These are phyloP conservation scores for Coregonus suidteri DNA, from an alignment of 2,797 vertebrate genomes.

Conservation along the genomic window DNA sequence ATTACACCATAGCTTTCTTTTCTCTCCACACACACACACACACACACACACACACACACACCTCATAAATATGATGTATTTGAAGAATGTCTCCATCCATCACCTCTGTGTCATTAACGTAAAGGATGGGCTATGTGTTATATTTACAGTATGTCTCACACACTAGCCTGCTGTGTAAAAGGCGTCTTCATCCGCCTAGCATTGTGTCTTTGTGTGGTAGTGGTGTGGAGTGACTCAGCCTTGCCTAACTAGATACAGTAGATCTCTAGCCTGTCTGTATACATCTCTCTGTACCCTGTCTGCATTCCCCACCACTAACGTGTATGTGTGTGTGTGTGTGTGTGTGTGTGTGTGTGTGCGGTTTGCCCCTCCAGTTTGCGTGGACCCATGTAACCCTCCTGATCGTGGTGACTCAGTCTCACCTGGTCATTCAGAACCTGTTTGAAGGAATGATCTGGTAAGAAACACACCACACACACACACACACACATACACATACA, in stretches of 20 bases:
- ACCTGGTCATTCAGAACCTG: slow-evolving; percentile 99
- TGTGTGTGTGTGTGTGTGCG: slow-evolving; percentile 60
- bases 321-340: slow-evolving; percentile 50
- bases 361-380: slow-evolving; percentile 91
- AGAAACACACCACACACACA: slow-evolving; percentile 62
- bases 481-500: not conserved
- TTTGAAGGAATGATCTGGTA: slow-evolving; percentile 99
- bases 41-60: too few relatives aligned
- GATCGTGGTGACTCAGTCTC: slow-evolving; percentile 99
- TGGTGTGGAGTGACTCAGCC: not conserved
- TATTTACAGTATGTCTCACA: too few relatives aligned
- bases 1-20: too few relatives aligned
- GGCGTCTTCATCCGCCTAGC: not conserved
- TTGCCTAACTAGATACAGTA: not conserved
- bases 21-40: too few relatives aligned
- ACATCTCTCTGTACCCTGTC: not conserved
- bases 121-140: too few relatives aligned
- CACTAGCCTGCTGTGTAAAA: slow-evolving; percentile 2
- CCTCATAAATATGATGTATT: too few relatives aligned
- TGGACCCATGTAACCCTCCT: slow-evolving; percentile 99
- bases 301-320: not conserved
- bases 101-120: too few relatives aligned
- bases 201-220: not conserved
- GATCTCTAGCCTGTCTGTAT: not conserved
- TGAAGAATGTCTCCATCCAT: too few relatives aligned